Conservation (phyloP, 2,888 invertebrate genomes). For the Nemoura dubitans region DNA sequence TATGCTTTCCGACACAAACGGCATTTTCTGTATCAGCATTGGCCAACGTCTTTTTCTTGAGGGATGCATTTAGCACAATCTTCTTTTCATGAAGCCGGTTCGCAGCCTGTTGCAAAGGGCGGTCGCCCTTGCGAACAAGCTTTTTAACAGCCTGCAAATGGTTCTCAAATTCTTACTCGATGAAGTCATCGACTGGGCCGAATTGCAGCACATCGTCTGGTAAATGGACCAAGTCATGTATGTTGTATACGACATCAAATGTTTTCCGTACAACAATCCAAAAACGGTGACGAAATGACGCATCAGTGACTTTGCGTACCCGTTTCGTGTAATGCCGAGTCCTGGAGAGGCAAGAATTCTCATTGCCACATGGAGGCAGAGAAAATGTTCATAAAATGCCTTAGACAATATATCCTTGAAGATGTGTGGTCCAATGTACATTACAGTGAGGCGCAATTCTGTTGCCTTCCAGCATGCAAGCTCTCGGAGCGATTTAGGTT, state of each 20-base stretch:
- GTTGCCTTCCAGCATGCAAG: slow-evolving; percentile 19
- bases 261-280: slow-evolving; percentile 50
- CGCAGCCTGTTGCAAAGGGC: no score
- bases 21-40: no score
- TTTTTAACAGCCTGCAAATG: slow-evolving; percentile 47
- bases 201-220: slow-evolving; percentile 51
- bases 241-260: slow-evolving; percentile 51
- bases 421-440: no score
- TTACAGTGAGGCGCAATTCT: not conserved
- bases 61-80: not conserved
- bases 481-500: no score
- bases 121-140: slow-evolving; percentile 28
- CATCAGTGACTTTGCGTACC: slow-evolving; percentile 50
- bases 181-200: slow-evolving; percentile 51
- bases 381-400: no score
- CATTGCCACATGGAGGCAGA: not conserved
- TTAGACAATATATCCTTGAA: no score
- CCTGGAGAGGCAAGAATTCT: not conserved
- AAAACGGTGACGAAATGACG: slow-evolving; percentile 50
- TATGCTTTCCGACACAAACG: not conserved
- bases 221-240: slow-evolving; percentile 52
- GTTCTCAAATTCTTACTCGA: slow-evolving; percentile 52
- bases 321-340: not conserved
- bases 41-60: not conserved
- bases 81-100: not conserved